phyloP scores from a whole-genome alignment of 1,140 invertebrate genomes.

The Procambarus clarkii region DNA sequence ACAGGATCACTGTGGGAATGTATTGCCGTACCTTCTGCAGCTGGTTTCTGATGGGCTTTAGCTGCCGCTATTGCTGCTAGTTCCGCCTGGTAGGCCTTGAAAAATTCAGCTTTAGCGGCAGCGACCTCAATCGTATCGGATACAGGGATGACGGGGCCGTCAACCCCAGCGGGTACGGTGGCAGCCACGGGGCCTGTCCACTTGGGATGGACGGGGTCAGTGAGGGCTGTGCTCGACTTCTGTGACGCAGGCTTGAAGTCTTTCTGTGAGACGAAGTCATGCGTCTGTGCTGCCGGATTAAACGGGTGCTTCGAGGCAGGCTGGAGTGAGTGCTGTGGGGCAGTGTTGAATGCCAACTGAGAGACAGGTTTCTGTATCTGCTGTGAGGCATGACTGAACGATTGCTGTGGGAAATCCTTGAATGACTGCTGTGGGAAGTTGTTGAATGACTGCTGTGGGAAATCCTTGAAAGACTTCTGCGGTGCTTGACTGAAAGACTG shows the following conservation, averaged over 20 bases:
- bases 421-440: too few species aligned
- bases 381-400: too few species aligned
- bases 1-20: constrained; percentile 4
- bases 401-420: too few species aligned
- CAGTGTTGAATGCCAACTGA: too few species aligned
- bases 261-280: neutral
- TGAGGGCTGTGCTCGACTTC: neutral
- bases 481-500: too few species aligned
- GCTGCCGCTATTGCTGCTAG: neutral
- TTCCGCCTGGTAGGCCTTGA: constrained; percentile 47
- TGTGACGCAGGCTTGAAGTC: neutral
- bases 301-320: neutral
- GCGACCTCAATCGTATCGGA: constrained; percentile 22
- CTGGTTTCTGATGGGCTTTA: too few species aligned
- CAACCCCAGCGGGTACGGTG: constrained; percentile 22
- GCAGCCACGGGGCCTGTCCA: constrained; percentile 47
- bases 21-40: neutral
- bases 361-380: too few species aligned
- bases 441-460: too few species aligned
- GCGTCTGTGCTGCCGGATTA: too few species aligned
- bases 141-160: neutral
- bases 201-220: constrained; percentile 32
- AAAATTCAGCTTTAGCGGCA: constrained; percentile 14
- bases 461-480: too few species aligned
- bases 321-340: neutral